These are phyloP conservation scores for Drosophila austrosaltans DNA, from an alignment of 2,888 invertebrate genomes.

Conservation along the genomic window DNA sequence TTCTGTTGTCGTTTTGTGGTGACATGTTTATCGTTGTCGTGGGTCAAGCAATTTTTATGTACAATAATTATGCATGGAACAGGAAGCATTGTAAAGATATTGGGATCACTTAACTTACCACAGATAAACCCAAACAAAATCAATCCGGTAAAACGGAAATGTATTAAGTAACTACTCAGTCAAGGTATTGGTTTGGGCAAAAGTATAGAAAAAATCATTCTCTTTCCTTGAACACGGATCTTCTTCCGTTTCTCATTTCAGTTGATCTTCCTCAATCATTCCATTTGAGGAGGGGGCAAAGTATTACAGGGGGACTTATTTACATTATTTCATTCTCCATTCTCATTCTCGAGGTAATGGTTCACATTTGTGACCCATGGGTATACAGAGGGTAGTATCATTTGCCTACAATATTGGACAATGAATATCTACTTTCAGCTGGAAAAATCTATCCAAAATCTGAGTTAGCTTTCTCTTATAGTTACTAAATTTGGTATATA, in stretches of 20 bases:
- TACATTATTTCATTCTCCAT: slow-evolving; percentile 34
- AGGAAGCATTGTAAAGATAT: slow-evolving; percentile 47
- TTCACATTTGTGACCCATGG: too few species aligned
- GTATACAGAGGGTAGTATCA: too few species aligned
- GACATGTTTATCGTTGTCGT: slow-evolving; percentile 71
- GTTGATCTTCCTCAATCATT: background rate
- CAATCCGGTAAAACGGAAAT: background rate
- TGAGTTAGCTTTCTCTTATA: too few species aligned
- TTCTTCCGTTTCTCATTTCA: background rate
- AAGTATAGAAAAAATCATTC: too few species aligned
- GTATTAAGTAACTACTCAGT: too few species aligned
- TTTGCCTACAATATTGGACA: too few species aligned
- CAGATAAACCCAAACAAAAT: slow-evolving; percentile 26
- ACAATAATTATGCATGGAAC: slow-evolving; percentile 46
- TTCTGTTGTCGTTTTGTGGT: slow-evolving; percentile 28
- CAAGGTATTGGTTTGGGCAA: background rate
- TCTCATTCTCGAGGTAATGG: too few species aligned
- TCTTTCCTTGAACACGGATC: background rate
- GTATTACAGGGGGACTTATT: slow-evolving; percentile 31
- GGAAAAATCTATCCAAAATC: too few species aligned
- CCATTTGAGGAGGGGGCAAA: background rate
- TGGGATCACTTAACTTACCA: slow-evolving; percentile 15
- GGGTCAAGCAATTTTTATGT: slow-evolving; percentile 49
- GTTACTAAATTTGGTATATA: too few species aligned
- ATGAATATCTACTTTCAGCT: too few species aligned